Base-by-base conservation (phyloP, 2,113 vertebrate genomes). In the Campylorhamphus procurvoides region DNA sequence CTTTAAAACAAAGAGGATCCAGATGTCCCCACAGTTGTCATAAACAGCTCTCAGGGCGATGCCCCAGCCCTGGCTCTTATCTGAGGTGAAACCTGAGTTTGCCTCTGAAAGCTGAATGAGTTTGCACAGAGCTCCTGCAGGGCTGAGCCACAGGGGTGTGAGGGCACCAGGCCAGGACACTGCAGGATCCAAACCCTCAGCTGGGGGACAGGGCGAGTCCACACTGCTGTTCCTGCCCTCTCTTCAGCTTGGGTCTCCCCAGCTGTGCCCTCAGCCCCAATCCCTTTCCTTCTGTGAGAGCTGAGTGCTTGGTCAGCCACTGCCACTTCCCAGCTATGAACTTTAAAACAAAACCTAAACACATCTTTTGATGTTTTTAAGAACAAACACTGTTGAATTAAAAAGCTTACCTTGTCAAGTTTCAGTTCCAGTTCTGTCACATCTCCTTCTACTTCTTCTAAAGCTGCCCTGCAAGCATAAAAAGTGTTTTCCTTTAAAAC, bases 361-460 rank as follows among this genome's bases (percentile, higher is more conserved):
- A 8, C 12, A 8, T 22, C 16, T 73, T 56, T 4, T 23, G 24
- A 14, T 12, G 28, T 29, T 86, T 81, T 72, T 29, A 72, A 82
- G 39, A 85, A 35, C 6, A 33, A 49, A 28, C 19, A 4, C 0
- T 8, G 28, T 0, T 59, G 81, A 81, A 69, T 60, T 77, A 73
- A 83, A 82, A 87, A 97, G 94, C 97, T 98, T 97, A 99, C 99
- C 99, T 99, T 99, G 97, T 99, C 99, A n/a, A 99, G 98, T 95
- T 99, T 99, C 90, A 99, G 98, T 97, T 99, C 99, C 97, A 99
- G 97, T 97, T 99, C 99, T 9, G 99, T 97, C 95, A 99, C 99
- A 97, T 99, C 99, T 90, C 99, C 99, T 97, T 99, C 99, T 86
- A 99, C 99, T 97, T 99, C 99, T 98, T 99, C 99, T 97, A 99